Base-by-base conservation (phyloP, 2,113 vertebrate genomes). In the Calypte anna region DNA sequence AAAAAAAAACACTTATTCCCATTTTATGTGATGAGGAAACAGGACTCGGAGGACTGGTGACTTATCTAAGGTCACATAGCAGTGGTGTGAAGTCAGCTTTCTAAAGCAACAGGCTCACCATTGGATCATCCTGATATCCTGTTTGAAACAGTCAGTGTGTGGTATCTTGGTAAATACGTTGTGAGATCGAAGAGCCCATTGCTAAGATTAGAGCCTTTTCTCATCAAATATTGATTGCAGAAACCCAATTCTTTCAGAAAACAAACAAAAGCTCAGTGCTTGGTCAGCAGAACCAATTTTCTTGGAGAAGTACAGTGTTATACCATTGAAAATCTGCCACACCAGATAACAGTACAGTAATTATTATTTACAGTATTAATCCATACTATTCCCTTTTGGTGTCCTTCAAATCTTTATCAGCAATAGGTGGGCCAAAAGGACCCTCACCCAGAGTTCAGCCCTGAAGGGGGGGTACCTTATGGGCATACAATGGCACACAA, bases 401-500 rank as follows among this genome's bases (percentile, higher is more conserved):
- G 11, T 16, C 10, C 27, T 79, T 66, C 66, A 72, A 43, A 75
- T 11, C 5, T 30, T 9, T 51, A 38, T 17, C 22, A 82, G 43
- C 21, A 67, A n/a, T 21, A 20, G 5, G 14, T 79, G 11, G 7
- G 50, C 3, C 23, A 59, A 68, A 3, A 48, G 6, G 10, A 53
- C 14, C 27, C 33, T 62, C 31, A 19, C 9, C 7, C 8, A 14
- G 10, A 57, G 5, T 6, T 77, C 30, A 78, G 14, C 21, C 10
- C 28, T 30, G 19, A 86, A 51, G 2, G 4, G 7, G 13, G 53
- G n/a, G 7, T 21, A 23, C 14, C 13, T 44, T 31, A 20, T 63
- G 8, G 4, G 2, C 7, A 4, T 1, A 11, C 0, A 1, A 12
- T 7, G 74, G 9, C 53, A n/a, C 7, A 38, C 13, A 6, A 3